Evolutionary conservation across 64 coral and sea anemone species (phyloP), one percentile per base, ranked within the genome.

Genomic region (Pocillopora damicornis): DNA sequence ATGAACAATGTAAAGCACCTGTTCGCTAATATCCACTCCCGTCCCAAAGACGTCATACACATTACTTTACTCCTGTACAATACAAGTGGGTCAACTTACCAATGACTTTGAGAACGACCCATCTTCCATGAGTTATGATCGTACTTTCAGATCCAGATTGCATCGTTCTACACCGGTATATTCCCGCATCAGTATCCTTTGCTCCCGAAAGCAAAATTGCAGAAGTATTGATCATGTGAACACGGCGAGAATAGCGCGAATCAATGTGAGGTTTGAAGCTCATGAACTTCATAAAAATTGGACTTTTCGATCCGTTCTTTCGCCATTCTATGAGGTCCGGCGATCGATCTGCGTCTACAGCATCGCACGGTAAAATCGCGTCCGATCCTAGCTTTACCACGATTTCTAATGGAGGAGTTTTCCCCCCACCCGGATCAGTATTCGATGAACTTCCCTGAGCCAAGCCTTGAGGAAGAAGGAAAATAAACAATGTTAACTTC

Each of bases 221-320:
- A 2, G 91, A 90, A 9, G 25, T 81, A 35, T 97, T 97, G 35
- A 97, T 88, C 71, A 93, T 84, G 12, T 97, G 94, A 16, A 97
- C 34, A 13, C 94, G 94, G 22, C 94, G 82, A 0, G 88, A 89
- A 13, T 87, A 97, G 0, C 63, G 81, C 11, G 76, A 79, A 20
- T 88, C 88, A 34, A 97, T 89, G 22, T 81, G 81, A 5, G 94
- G 94, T 58, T 93, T 97, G 37, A 93, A 90, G 34, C 84, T 88
- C 94, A 97, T 97, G 61, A 97, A 97, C 83, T 97, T 97, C 14
- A 90, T 86, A 35, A 97, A 97, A 71, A 97, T 86, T 7, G 94
- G 34, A 51, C 75, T 93, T 79, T 97, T 97, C 22, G 94, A 97
- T 1, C 87, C 90, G 36, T 97, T 97, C 75, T 79, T 77, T 71